Evolutionary conservation across 2,797 vertebrate genomes (phyloP).

Genomic region (Geotrypetes seraphini): DNA sequence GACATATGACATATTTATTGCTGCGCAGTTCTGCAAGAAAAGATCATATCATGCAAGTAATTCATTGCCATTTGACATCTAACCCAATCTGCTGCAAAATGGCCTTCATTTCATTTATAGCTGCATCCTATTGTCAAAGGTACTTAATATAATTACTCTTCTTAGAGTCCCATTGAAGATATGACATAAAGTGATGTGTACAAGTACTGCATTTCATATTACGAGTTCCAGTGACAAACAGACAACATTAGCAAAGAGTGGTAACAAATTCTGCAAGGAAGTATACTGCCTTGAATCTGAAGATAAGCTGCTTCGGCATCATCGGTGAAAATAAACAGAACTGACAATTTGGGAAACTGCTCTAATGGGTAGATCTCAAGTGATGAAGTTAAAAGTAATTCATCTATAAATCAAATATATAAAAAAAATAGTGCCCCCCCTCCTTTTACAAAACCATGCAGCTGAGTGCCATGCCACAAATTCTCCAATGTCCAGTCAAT

Average conservation of each 20-base stretch:
- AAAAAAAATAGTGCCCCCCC: too few relatives aligned
- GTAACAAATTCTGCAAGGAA: constrained; percentile 48
- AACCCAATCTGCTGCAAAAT: too few relatives aligned
- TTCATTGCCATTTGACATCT: too few relatives aligned
- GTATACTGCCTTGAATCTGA: constrained; percentile 33
- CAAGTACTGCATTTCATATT: constrained; percentile 48
- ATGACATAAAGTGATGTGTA: constrained; percentile 41
- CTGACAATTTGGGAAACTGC: constrained; percentile 22
- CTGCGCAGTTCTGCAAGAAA: too few relatives aligned
- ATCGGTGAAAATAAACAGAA: constrained; percentile 40
- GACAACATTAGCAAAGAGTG: constrained; percentile 55
- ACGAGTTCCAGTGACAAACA: constrained; percentile 55
- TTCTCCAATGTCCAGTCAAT: too few relatives aligned
- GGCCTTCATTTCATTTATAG: too few relatives aligned
- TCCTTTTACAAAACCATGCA: too few relatives aligned
- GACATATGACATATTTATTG: too few relatives aligned
- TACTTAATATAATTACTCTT: constrained; percentile 57
- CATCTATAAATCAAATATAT: too few relatives aligned
- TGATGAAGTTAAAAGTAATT: constrained; percentile 23
- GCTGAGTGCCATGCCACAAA: too few relatives aligned
- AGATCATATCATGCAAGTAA: too few relatives aligned
- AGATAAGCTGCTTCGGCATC: constrained; percentile 19
- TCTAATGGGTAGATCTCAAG: constrained; percentile 29
- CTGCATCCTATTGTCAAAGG: constrained; percentile 44
- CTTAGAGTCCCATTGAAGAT: constrained; percentile 55